phyloP scores from a whole-genome alignment of 2,113 vertebrate genomes.

The Procapra przewalskii region DNA sequence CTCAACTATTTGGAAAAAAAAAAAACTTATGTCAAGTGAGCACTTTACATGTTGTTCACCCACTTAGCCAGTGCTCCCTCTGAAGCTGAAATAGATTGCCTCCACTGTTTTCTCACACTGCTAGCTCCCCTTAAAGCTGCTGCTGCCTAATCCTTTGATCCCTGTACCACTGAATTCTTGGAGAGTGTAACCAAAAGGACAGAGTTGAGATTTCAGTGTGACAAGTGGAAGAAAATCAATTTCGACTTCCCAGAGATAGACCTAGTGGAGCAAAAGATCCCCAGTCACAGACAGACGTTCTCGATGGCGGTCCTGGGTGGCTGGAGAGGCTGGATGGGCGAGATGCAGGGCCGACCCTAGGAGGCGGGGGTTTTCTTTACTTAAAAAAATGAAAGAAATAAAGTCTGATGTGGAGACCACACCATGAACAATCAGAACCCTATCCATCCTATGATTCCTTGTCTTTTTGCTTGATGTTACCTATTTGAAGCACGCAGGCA shows the following conservation, averaged over 20 bases:
- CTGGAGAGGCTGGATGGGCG: background rate
- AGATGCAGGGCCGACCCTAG: background rate
- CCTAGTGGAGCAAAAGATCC: constrained; percentile 7
- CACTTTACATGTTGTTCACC: constrained; percentile 68
- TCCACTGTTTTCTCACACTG: background rate
- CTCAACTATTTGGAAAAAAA: constrained; percentile 9
- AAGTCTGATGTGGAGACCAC: background rate
- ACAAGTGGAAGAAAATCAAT: constrained; percentile 59
- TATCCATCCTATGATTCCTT: background rate
- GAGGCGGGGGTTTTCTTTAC: background rate
- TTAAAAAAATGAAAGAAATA: background rate
- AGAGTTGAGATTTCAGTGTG: constrained; percentile 32
- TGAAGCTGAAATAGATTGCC: constrained; percentile 49
- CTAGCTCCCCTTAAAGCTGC: constrained; percentile 8
- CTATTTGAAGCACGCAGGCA: background rate
- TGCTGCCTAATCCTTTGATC: constrained; percentile 61
- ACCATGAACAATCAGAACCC: background rate
- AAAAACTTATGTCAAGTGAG: constrained; percentile 61
- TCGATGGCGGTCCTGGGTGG: background rate
- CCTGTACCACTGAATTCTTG: background rate
- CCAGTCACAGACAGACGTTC: background rate
- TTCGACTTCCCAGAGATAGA: constrained; percentile 52
- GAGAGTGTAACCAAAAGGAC: constrained; percentile 30
- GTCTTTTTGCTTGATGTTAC: background rate
- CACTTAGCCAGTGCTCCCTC: constrained; percentile 31